phyloP scores from a whole-genome alignment of 2,797 vertebrate genomes.

The Clamator glandarius region DNA sequence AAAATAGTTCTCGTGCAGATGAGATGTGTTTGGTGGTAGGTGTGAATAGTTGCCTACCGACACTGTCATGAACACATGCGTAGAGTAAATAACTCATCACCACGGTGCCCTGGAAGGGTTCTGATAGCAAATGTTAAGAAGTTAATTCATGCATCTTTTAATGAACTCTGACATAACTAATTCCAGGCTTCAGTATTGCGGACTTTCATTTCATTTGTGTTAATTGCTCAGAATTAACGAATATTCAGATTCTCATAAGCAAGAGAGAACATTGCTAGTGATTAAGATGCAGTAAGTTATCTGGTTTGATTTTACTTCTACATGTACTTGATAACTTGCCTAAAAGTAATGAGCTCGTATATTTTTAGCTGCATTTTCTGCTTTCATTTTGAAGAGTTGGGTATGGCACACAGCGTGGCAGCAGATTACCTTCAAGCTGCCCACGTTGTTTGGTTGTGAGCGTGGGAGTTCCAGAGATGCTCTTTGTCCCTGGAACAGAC shows the following conservation, averaged over 20 bases:
- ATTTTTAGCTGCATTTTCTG: neutral
- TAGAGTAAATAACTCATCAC: neutral
- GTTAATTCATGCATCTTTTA: conserved; percentile 10
- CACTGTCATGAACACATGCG: neutral
- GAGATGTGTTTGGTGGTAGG: neutral
- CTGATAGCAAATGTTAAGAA: neutral
- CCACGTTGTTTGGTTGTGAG: neutral
- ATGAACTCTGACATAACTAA: conserved; percentile 30
- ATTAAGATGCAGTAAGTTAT: conserved; percentile 51
- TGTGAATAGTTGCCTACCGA: too few species aligned
- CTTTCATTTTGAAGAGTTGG: neutral
- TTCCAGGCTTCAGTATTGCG: conserved; percentile 4
- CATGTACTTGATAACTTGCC: conserved; percentile 15
- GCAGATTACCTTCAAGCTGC: neutral
- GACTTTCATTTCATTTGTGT: conserved; percentile 17
- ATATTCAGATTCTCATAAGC: conserved; percentile 11
- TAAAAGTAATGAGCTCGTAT: neutral
- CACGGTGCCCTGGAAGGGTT: neutral
- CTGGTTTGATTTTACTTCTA: conserved; percentile 41
- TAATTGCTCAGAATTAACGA: conserved; percentile 64
- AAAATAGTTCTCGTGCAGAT: neutral
- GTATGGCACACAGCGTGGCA: neutral
- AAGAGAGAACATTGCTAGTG: conserved; percentile 6
- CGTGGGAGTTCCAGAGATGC: neutral
- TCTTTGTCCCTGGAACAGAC: neutral